phyloP scores from a whole-genome alignment of 2,113 vertebrate species.

The Edolisoma coerulescens region DNA sequence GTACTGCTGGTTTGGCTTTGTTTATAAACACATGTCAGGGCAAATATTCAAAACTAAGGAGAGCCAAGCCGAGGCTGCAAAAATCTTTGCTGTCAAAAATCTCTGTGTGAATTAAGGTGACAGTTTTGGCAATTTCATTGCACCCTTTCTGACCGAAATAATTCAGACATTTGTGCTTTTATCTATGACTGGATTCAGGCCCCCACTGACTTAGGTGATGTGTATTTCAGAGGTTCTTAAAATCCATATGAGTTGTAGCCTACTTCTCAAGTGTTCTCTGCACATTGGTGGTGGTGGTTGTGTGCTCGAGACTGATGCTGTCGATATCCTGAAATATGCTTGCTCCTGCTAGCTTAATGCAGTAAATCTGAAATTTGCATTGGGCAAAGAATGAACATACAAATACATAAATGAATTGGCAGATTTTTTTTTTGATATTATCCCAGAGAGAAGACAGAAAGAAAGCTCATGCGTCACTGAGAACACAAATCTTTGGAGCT shows the following conservation, averaged over 20 bases:
- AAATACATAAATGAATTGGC: not conserved
- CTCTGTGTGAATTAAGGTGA: not conserved
- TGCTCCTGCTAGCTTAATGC: not conserved
- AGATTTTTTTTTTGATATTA: not conserved
- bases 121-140: not conserved
- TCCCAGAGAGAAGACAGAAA: not conserved
- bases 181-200: not conserved
- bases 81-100: not conserved
- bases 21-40: conserved; percentile 39
- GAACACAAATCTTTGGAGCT: not conserved
- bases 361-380: not conserved
- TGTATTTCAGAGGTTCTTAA: not conserved
- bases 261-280: not conserved
- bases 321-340: not conserved
- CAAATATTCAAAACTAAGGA: not conserved
- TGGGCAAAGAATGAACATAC: not conserved
- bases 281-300: not conserved
- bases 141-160: not conserved
- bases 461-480: not conserved
- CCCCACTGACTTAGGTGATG: not conserved
- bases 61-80: not conserved
- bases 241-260: not conserved
- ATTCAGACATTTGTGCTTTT: not conserved
- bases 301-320: rapidly evolving
- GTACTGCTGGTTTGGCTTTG: conserved; percentile 45